Conservation (phyloP, 2,888 invertebrate genomes). For the Orthosia incerta region DNA sequence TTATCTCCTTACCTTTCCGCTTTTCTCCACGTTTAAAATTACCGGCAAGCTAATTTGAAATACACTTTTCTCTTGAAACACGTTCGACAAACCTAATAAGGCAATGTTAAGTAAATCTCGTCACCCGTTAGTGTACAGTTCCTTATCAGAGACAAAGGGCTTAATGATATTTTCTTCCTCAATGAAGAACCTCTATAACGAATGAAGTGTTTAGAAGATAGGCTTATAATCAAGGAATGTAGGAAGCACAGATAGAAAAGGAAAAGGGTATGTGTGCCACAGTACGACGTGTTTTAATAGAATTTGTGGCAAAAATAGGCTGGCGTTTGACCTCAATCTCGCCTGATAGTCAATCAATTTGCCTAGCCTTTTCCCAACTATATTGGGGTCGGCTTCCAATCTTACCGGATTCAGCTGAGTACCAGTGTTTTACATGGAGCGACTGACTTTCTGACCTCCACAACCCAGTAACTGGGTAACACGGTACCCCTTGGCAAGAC, state of each 20-base stretch:
- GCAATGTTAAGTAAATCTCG: slow-evolving; percentile 3
- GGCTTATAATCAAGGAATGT: not conserved
- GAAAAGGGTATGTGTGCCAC: not conserved
- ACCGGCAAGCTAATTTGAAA: not conserved
- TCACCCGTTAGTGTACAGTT: not conserved
- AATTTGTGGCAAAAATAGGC: too few relatives aligned
- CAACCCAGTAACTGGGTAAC: too few relatives aligned
- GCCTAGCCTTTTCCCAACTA: too few relatives aligned
- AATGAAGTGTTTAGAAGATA: slow-evolving; percentile 4
- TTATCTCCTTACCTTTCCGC: not conserved
- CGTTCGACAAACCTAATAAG: slow-evolving; percentile 3
- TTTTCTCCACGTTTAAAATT: not conserved
- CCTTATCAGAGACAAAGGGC: not conserved
- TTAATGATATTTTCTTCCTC: not conserved
- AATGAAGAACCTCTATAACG: slow-evolving; percentile 1
- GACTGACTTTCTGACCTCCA: too few relatives aligned
- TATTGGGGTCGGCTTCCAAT: too few relatives aligned
- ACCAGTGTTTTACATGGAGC: too few relatives aligned
- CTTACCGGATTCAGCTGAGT: too few relatives aligned
- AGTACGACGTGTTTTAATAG: too few relatives aligned
- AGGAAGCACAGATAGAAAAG: not conserved
- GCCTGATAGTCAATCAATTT: too few relatives aligned
- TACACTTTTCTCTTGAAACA: not conserved
- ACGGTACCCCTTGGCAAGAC: too few relatives aligned
- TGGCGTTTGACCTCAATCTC: too few relatives aligned